Evolutionary conservation across 2,888 invertebrate species (phyloP).

Genomic region (Phaonia tiefii): DNA sequence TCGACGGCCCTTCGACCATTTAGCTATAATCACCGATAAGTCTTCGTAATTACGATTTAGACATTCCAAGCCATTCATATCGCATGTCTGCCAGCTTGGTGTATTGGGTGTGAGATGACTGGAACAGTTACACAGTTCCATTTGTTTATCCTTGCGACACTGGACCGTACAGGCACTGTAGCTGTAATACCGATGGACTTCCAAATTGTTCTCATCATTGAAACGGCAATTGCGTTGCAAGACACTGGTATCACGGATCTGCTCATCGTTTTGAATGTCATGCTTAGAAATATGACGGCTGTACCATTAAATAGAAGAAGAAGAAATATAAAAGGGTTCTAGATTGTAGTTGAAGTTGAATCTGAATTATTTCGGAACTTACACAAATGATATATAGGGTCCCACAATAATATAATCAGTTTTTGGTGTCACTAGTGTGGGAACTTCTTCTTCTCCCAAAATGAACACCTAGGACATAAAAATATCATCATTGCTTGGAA

Average conservation of each 20-base stretch:
- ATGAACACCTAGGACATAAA: slow-evolving; percentile 81
- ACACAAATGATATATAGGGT: slow-evolving; percentile 81
- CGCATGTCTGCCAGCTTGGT: slow-evolving; percentile 81
- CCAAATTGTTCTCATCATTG: slow-evolving; percentile 84
- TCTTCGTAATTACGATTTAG: slow-evolving; percentile 84
- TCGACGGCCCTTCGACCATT: slow-evolving; percentile 83
- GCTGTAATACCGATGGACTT: slow-evolving; percentile 86
- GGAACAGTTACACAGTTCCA: slow-evolving; percentile 84
- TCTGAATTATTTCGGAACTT: slow-evolving; percentile 56
- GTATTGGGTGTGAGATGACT: slow-evolving; percentile 87
- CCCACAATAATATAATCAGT: slow-evolving; percentile 83
- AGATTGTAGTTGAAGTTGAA: background rate
- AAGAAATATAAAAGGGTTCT: background rate
- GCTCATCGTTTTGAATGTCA: slow-evolving; percentile 87
- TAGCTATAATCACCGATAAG: slow-evolving; percentile 85
- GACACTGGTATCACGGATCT: slow-evolving; percentile 83
- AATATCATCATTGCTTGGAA: too few species aligned
- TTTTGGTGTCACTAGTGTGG: slow-evolving; percentile 85
- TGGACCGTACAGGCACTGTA: slow-evolving; percentile 88
- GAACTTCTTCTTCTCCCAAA: slow-evolving; percentile 86
- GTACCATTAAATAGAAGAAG: background rate
- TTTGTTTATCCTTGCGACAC: slow-evolving; percentile 85
- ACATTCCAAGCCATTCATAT: slow-evolving; percentile 85
- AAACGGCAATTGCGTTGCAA: slow-evolving; percentile 87
- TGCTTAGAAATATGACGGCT: slow-evolving; percentile 83